phyloP scores from a whole-genome alignment of 30 jellyfish, hydroid and myxozoan species.

The Clytia hemisphaerica region DNA sequence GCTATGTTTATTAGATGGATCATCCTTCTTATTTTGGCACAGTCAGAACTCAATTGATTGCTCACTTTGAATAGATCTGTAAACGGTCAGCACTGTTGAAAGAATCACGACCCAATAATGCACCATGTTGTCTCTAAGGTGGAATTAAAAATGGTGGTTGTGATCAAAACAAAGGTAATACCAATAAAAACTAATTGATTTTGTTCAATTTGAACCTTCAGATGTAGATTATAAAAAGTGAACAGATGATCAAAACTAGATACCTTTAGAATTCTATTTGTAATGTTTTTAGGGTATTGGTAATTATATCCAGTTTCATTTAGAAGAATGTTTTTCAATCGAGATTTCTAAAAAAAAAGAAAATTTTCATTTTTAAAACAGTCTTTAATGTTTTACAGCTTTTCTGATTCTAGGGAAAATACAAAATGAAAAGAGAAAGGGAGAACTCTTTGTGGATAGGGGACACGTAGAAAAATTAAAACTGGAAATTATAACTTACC shows the following conservation, averaged over 20 bases:
- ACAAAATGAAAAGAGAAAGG: no score
- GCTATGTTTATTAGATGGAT: no score
- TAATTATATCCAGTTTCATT: slow-evolving; percentile 35
- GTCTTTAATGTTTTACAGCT: no score
- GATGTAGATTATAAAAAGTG: neutral
- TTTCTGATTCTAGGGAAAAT: no score
- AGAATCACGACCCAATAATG: no score
- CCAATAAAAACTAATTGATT: neutral
- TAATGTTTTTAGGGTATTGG: slow-evolving; percentile 10
- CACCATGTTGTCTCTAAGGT: no score
- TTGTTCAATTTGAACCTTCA: neutral
- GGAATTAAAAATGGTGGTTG: slow-evolving; percentile 10
- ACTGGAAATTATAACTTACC: neutral
- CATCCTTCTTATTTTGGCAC: no score
- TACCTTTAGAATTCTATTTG: slow-evolving; percentile 34
- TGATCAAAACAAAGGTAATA: slow-evolving; percentile 13
- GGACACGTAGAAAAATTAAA: neutral
- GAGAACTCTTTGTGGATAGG: neutral
- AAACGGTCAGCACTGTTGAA: no score
- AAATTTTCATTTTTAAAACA: no score
- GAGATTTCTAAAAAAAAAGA: neutral
- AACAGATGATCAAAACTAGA: neutral
- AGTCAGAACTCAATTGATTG: no score
- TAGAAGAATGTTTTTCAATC: neutral
- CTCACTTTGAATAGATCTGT: no score